Conservation (phyloP, 2,797 vertebrate species). For the Peromyscus nudipes region DNA sequence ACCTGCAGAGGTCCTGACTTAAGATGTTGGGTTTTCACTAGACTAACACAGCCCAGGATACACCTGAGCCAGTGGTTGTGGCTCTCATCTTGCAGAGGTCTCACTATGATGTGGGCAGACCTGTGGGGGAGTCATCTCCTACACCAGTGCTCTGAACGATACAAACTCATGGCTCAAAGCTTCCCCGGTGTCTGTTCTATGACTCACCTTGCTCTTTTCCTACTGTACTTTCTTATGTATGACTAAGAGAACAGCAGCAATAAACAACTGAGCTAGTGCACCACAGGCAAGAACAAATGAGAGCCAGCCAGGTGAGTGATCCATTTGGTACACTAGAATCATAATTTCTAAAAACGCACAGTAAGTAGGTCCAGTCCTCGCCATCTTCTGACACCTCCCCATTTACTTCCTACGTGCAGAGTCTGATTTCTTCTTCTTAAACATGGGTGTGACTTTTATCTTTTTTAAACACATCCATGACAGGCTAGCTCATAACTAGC, state of each 20-base stretch:
- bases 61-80: background rate
- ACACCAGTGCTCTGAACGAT: too few species aligned
- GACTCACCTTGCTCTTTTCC: background rate
- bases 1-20: background rate
- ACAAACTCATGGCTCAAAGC: background rate
- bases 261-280: too few species aligned
- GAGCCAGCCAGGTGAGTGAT: background rate
- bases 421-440: background rate
- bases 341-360: background rate
- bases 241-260: background rate
- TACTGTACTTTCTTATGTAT: background rate
- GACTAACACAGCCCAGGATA: background rate
- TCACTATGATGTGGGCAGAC: background rate
- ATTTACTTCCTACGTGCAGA: background rate
- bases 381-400: background rate
- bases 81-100: background rate
- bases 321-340: background rate
- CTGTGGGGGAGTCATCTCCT: rapidly evolving
- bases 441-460: background rate
- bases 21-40: background rate
- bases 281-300: background rate
- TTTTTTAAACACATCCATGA: constrained; percentile 19
- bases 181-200: background rate
- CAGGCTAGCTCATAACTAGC: background rate
- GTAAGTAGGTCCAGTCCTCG: background rate